These are phyloP conservation scores for Metellina segmentata DNA, from an alignment of 2,888 invertebrate species.

Conservation along the genomic window DNA sequence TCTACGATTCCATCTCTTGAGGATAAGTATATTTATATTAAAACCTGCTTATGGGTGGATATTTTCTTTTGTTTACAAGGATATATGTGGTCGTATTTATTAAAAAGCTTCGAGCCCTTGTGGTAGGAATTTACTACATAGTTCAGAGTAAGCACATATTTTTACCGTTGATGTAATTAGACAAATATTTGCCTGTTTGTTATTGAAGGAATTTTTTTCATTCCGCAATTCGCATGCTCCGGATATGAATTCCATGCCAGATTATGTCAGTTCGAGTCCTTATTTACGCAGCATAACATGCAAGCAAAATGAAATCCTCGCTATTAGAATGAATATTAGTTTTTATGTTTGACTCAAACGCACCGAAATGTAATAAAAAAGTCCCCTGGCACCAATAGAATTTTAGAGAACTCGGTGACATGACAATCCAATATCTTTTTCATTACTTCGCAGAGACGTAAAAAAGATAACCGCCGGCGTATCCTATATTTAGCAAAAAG, in stretches of 20 bases:
- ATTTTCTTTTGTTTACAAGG: neutral
- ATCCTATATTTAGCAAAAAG: conserved; percentile 32
- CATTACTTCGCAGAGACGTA: conserved; percentile 27
- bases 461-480: conserved; percentile 35
- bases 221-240: neutral
- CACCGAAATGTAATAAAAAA: conserved; percentile 21
- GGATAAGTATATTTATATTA: too few species aligned
- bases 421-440: conserved; percentile 64
- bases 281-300: neutral
- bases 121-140: neutral
- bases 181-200: neutral
- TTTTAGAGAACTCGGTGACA: conserved; percentile 24
- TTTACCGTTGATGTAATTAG: neutral
- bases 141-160: neutral
- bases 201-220: neutral
- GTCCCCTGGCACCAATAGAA: neutral
- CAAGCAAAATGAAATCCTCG: conserved; percentile 14
- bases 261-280: neutral
- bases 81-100: neutral
- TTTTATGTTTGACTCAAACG: conserved; percentile 16
- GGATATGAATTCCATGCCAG: neutral
- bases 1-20: too few species aligned
- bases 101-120: neutral
- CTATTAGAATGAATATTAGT: conserved; percentile 40
- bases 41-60: neutral